A percentile compares a stretch with the other conserved stretches of the same genome.
phyloP scores from a whole-genome alignment of 2,797 vertebrate species.

The Sebastes kiyomatsui region DNA sequence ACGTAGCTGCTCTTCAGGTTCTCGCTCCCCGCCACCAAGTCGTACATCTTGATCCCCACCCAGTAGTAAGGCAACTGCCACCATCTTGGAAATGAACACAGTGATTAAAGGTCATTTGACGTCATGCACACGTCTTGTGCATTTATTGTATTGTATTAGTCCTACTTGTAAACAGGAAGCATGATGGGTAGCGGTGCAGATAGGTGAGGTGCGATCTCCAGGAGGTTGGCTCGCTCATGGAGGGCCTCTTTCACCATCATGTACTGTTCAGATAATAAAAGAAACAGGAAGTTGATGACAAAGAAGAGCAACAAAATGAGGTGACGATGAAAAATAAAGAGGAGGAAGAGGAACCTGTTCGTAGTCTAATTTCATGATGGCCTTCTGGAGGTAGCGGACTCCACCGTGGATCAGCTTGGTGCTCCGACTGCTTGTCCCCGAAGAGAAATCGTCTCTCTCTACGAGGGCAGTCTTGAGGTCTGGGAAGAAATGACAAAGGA shows the following conservation, averaged over 20 bases:
- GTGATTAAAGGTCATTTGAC: fast-evolving
- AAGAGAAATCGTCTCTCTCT: conserved; percentile 96
- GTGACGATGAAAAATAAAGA: fast-evolving
- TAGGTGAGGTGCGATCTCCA: conserved; percentile 95
- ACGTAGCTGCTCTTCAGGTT: conserved; percentile 96
- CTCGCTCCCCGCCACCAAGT: conserved; percentile 92
- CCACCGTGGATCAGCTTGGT: conserved; percentile 99
- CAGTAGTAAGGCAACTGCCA: conserved; percentile 99
- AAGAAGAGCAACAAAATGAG: neutral
- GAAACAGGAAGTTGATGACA: fast-evolving
- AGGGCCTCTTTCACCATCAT: conserved; percentile 98
- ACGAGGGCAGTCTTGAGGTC: conserved; percentile 97
- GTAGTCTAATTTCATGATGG: conserved; percentile 94
- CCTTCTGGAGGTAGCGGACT: conserved; percentile 97
- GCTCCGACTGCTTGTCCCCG: conserved; percentile 97
- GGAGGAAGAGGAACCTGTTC: conserved; percentile 87
- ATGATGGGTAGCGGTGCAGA: conserved; percentile 95
- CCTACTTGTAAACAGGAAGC: conserved; percentile 97
- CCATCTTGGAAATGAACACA: conserved; percentile 83
- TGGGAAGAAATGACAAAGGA: conserved; percentile 51
- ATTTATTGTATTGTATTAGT: neutral
- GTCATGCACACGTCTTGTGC: too few relatives aligned
- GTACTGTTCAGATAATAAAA: conserved; percentile 81
- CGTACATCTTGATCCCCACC: conserved; percentile 96
- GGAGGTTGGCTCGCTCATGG: conserved; percentile 92